Percentiles rank a stretch among this genome's conserved stretches.
phyloP scores from a whole-genome alignment of 2,888 invertebrate genomes.

The Meiosimyza decipiens region DNA sequence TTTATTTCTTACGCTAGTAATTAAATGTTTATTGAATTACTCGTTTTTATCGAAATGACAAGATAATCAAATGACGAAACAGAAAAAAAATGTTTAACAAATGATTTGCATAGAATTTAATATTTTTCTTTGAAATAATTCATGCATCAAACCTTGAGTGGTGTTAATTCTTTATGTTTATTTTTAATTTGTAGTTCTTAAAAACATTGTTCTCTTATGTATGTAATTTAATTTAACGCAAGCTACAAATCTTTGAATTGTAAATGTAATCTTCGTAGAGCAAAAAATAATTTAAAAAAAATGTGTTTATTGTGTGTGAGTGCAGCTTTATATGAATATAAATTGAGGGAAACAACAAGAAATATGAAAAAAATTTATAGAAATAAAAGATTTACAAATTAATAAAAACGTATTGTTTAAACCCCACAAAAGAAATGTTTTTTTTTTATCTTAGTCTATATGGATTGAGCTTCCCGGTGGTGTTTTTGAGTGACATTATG shows the following conservation, averaged over 20 bases:
- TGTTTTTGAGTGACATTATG: no score
- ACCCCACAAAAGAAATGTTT: constrained; percentile 6
- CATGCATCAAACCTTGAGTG: not conserved
- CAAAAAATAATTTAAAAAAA: not conserved
- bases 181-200: constrained; percentile 1
- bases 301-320: constrained; percentile 8
- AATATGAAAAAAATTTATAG: not conserved
- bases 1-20: constrained; percentile 12
- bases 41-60: not conserved
- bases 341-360: not conserved
- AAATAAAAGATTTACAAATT: constrained; percentile 3
- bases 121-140: constrained; percentile 29
- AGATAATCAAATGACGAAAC: no score
- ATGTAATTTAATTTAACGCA: not conserved
- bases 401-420: constrained; percentile 13
- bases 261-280: constrained; percentile 2
- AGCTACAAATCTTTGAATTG: constrained; percentile 7
- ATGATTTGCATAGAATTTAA: constrained; percentile 24
- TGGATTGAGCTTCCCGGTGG: no score
- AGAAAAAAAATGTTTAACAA: constrained; percentile 1
- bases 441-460: no score
- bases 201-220: not conserved
- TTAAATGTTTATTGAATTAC: constrained; percentile 1
- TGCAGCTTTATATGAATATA: constrained; percentile 17
- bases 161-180: not conserved